Evolutionary conservation across 2,888 invertebrate species (phyloP), one percentile per base, ranked within the genome.

Genomic region (Meghimatium bilineatum): DNA sequence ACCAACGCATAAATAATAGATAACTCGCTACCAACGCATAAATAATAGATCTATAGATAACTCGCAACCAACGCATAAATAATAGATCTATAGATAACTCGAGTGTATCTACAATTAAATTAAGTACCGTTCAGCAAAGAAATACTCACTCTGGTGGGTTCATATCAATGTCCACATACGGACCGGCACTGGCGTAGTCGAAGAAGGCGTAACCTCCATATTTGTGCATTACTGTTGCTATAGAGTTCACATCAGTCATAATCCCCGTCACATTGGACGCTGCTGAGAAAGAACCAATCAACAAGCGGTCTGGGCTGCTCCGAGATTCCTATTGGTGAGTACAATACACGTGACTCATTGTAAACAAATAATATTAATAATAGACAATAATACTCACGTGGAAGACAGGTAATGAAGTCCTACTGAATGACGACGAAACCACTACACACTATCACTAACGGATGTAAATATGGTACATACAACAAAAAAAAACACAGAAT

Each of bases 261-360:
- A 97, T 96, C 14, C 98, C 98, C 0, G 97, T 97, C 29, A 97
- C 95, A 92, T 97, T 97, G 38, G 97, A 97, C 2, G 97, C 97
- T 0, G 97, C 97, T 36, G 96, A 96, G 93, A 98, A 97, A 93
- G 96, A 96, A 0, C 97, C 97, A 78, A 97, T 96, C 94, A 97
- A 94, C 20, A 81, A 8, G 29, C 81, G 36, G 8, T 44, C 44
- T 17, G 81, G 44, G 23, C 44, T 60, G 32, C 72, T 38, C 12
- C 81, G 72, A 8, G 3, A 36, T 74, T 81, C 74, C 81, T 81
- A 38, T 29, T 56, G 56, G 23, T 56, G 56, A 12, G 17, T 49
- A 56, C 44, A 44, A 44, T 12, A 44, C 44, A 44, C 44, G 44
- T 44, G 5, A 44, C 44, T 44, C 6, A 44, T 44, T 44, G 44